Conservation (phyloP, 2,797 vertebrate genomes). For the Epinephelus coioides region DNA sequence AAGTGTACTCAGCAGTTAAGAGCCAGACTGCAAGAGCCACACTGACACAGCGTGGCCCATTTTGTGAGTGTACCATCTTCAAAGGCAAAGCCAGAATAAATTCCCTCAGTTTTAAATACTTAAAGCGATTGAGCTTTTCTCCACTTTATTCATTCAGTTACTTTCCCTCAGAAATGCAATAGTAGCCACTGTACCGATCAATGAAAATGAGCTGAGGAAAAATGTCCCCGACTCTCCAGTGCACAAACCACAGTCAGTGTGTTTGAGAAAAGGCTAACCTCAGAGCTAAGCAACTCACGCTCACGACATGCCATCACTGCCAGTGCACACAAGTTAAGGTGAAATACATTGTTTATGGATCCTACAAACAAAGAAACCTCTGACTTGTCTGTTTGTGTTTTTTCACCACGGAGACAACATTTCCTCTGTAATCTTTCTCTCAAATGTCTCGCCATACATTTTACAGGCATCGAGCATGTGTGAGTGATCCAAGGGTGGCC, state of each 20-base stretch:
- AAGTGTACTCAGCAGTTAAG: not conserved
- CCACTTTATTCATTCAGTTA: conserved; percentile 24
- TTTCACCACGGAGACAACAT: conserved; percentile 19
- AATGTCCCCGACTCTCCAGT: not conserved
- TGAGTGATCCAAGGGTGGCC: conserved; percentile 36
- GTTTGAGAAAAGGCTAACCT: conserved; percentile 30
- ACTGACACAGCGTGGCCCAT: conserved; percentile 34
- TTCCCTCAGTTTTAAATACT: conserved; percentile 25
- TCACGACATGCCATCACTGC: not conserved
- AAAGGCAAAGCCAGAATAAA: conserved; percentile 46
- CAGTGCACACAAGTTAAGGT: conserved; percentile 2
- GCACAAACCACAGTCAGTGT: conserved; percentile 14
- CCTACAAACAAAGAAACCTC: conserved; percentile 4
- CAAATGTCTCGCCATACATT: conserved; percentile 5
- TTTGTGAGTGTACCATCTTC: conserved; percentile 27
- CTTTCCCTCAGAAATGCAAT: conserved; percentile 36
- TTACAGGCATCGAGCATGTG: conserved; percentile 13
- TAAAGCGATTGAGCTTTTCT: conserved; percentile 25
- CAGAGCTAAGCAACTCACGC: conserved; percentile 12
- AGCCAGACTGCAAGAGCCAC: conserved; percentile 29
- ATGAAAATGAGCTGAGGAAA: conserved; percentile 29
- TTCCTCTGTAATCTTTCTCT: conserved; percentile 15
- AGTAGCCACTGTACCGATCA: conserved; percentile 20
- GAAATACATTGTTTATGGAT: conserved; percentile 12
- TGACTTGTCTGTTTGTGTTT: conserved; percentile 5